Evolutionary conservation across 2,797 vertebrate genomes (phyloP), one percentile per base, ranked within the genome.

Genomic region (Lerista edwardsae): DNA sequence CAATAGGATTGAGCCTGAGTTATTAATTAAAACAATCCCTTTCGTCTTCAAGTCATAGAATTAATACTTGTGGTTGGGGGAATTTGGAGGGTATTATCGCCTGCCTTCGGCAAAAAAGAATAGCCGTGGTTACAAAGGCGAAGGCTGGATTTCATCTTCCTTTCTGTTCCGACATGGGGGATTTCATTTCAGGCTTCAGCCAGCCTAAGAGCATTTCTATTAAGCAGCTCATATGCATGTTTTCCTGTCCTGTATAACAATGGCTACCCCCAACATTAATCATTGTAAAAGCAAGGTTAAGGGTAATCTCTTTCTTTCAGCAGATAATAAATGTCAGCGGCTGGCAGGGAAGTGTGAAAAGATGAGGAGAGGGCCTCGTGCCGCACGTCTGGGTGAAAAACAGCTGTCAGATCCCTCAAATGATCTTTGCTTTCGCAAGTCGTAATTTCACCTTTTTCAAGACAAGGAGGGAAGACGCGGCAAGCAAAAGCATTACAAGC

Each of bases 231-330:
- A 44, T 61, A n/a, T 74, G 17, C 25, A n/a, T 92, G 85, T 91
- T 94, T 91, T 80, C 86, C 88, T 93, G 84, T 74, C 65, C 64
- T 87, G 84, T 61, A 57, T 85, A 90, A 84, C 86, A 41, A 82
- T 89, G 89, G 87, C 90, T 87, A 89, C 81, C 90, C 62, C 74
- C 87, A 88, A 88, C 86, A 93, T 90, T 94, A 93, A 94, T 93
- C 92, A 94, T 71, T 81, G 83, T 86, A 93, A 93, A 91, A 92
- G 90, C 72, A 80, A 82, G 12, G 74, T 79, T 82, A 84, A 89
- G 86, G 73, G 81, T 90, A 90, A 93, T 94, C 86, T 93, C 87
- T 88, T 88, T 92, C 82, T 91, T 90, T 75, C 80, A 89, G 86
- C 11, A 76, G 87, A 91, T 91, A 94, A 93, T 91, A 91, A 90